Percentiles rank a stretch among this genome's conserved stretches.
Conservation (phyloP, 1,140 invertebrate species). For the Geopemphigus sp. region DNA sequence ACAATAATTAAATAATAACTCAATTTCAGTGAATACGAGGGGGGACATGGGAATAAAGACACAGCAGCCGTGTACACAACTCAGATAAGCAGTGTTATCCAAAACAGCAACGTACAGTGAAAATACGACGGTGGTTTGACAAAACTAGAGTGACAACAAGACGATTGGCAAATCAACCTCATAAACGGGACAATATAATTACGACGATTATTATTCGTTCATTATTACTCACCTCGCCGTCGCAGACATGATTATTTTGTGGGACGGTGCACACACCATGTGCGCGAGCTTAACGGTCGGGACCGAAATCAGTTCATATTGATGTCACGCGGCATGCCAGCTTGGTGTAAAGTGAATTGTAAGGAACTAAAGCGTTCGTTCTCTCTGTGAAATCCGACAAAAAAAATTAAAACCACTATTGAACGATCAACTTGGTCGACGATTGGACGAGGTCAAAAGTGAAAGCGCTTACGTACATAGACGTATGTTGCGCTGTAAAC, state of each 20-base stretch:
- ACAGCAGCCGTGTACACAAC: neutral
- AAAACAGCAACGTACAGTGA: no score
- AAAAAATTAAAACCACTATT: neutral
- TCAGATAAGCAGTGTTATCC: neutral
- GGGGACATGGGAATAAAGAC: neutral
- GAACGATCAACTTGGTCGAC: neutral
- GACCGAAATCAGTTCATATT: conserved; percentile 24
- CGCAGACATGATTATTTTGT: neutral
- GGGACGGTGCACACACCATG: conserved; percentile 27
- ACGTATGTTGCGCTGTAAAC: neutral
- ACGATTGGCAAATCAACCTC: neutral
- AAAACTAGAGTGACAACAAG: neutral
- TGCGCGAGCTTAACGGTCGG: conserved; percentile 3
- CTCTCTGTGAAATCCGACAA: neutral
- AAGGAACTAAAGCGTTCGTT: neutral
- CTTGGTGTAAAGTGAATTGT: neutral
- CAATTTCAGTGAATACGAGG: neutral
- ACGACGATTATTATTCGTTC: no score
- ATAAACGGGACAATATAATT: no score
- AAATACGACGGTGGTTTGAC: no score
- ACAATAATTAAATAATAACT: neutral
- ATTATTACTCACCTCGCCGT: conserved; percentile 17
- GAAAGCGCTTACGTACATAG: neutral
- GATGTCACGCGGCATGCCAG: neutral
- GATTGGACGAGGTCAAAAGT: conserved; percentile 2